Conservation (phyloP, 1,140 invertebrate species). For the Latrodectus geometricus region DNA sequence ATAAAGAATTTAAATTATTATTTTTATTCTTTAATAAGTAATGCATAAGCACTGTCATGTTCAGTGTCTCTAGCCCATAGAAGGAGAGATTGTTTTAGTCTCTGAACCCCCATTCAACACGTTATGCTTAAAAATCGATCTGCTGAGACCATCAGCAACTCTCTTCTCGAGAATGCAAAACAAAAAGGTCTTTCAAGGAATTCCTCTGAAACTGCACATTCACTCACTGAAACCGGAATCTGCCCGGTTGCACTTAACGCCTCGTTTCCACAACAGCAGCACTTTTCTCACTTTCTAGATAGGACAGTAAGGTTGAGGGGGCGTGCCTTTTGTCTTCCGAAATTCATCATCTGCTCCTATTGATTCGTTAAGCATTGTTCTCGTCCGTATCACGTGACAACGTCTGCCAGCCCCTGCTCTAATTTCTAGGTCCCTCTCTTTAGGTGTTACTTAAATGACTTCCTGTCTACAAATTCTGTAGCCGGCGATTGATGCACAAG, state of each 20-base stretch:
- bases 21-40: too few relatives aligned
- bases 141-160: not conserved
- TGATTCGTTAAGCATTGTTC: constrained; percentile 42
- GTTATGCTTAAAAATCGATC: constrained; percentile 5
- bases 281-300: constrained; percentile 7
- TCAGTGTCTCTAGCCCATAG: too few relatives aligned
- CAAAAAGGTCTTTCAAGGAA: not conserved
- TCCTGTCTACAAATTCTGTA: constrained; percentile 19
- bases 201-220: not conserved
- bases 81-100: not conserved
- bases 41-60: too few relatives aligned
- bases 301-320: constrained; percentile 14
- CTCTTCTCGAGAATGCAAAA: too few relatives aligned
- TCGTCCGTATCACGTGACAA: constrained; percentile 28
- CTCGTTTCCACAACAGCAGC: constrained; percentile 33
- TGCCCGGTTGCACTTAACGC: constrained; percentile 27
- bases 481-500: not conserved
- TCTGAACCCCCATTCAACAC: constrained; percentile 18
- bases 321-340: constrained; percentile 39
- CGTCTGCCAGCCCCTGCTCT: not conserved
- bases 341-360: constrained; percentile 46
- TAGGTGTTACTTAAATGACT: constrained; percentile 31
- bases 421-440: constrained; percentile 12
- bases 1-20: too few relatives aligned
- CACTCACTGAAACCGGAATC: constrained; percentile 26